Percentiles rank a stretch among this genome's conserved stretches.
phyloP scores from a whole-genome alignment of 2,113 vertebrate species.

The Nestor notabilis region DNA sequence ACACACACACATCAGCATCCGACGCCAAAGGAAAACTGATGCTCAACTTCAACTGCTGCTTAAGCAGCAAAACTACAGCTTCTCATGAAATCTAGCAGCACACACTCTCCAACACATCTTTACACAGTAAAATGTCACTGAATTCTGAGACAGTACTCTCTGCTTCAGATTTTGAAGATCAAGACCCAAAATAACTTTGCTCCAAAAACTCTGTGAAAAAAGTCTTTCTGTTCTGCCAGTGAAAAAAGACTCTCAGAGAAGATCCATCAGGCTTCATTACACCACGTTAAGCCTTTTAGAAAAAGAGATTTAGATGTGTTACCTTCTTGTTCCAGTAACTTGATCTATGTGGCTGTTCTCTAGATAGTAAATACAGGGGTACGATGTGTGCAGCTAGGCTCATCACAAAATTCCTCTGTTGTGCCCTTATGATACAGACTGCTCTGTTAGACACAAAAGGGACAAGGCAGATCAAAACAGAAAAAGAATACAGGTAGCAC shows the following conservation, averaged over 20 bases:
- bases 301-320: neutral
- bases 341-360: neutral
- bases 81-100: neutral
- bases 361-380: neutral
- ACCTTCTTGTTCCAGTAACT: neutral
- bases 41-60: neutral
- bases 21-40: rapidly evolving
- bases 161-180: neutral
- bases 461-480: neutral
- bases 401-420: neutral
- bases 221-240: neutral
- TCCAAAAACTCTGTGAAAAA: neutral
- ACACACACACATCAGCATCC: neutral
- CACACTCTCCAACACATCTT: neutral
- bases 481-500: neutral
- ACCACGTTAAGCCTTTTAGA: neutral
- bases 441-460: neutral
- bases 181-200: neutral
- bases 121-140: neutral
- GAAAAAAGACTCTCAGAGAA: neutral
- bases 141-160: neutral
- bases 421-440: neutral
- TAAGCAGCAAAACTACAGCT: neutral
- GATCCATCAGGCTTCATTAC: neutral
- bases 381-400: neutral